Base-by-base conservation (phyloP, 2,113 vertebrate species). In the Scortum barcoo region DNA sequence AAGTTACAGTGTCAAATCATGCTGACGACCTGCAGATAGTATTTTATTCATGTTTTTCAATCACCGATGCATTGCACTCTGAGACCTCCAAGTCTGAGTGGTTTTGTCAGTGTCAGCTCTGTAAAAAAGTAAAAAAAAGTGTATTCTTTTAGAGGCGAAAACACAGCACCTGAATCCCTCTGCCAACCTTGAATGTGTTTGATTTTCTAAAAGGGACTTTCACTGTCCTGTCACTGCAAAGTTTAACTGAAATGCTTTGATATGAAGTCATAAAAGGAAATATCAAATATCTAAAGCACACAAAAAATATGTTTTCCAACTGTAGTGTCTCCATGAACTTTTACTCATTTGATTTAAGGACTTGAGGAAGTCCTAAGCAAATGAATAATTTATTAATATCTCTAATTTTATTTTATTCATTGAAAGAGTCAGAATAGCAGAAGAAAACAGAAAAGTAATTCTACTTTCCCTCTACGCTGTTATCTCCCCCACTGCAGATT, bases 401-500 rank as follows among this genome's bases (percentile, higher is more conserved):
- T 74, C 30, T 7, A 28, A n/a, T 11, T 3, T n/a, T 38, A 19
- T 17, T 66, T 30, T 24, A 16, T 9, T 57, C 6, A 6, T 38
- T 14, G 16, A 46, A 6, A 50, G 30, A 74, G 22, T 22, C n/a
- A 40, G 24, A 44, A 44, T 13, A 30, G 11, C 10, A 57, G 68
- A 7, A 10, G n/a, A 57, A 42, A 72, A 9, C 22, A 20, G 2
- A 22, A 48, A n/a, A 5, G 26, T 28, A 22, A 38, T 33, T 56
- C 13, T 24, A 46, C 16, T 17, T 42, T 53, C 57, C 40, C n/a
- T 60, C 40, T 6, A 26, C 74, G 50, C 11, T 28, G 2, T 33
- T 24, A 14, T 62, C 22, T 38, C 48, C 26, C 46, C 44, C 72
- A 56, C 68, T 81, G 22, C 62, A 73, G 22, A 57, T 53, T 12